These are phyloP conservation scores for Mormyrus hasselquistii DNA, from an alignment of 2,797 vertebrate genomes.

Conservation along the genomic window DNA sequence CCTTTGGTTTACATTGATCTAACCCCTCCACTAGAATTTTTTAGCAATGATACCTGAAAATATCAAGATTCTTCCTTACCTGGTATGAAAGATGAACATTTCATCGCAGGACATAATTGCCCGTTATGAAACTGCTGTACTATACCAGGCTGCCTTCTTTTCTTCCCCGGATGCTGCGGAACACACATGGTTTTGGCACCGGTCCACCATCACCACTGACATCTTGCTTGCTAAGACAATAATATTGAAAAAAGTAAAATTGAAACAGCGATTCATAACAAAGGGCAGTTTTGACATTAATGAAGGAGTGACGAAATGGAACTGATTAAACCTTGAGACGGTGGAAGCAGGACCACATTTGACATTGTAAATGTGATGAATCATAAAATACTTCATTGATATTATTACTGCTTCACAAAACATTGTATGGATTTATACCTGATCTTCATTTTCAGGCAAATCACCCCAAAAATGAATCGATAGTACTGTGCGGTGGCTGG, in stretches of 20 bases:
- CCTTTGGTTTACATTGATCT: neutral
- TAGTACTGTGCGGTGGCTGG: neutral
- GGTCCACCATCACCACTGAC: neutral
- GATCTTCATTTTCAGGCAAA: neutral
- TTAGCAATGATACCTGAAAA: neutral
- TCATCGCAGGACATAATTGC: neutral
- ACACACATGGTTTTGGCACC: neutral
- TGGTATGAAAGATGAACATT: neutral
- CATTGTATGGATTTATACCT: neutral
- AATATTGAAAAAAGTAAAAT: no score
- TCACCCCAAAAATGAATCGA: neutral
- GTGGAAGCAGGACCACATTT: neutral
- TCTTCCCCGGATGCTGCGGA: neutral
- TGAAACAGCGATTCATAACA: neutral
- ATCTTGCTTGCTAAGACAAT: neutral
- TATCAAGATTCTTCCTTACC: neutral
- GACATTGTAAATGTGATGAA: neutral
- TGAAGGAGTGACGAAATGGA: neutral
- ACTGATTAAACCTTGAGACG: neutral
- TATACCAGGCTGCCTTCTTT: neutral
- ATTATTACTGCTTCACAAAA: neutral
- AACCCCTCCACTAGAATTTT: neutral
- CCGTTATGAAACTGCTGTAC: neutral
- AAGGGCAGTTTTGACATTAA: neutral
- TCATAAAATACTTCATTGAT: neutral